A percentile compares a stretch with the other conserved stretches of the same genome.
These are phyloP conservation scores for Tenualosa thibaudeaui DNA, from an alignment of 2,797 vertebrate species.

Conservation along the genomic window DNA sequence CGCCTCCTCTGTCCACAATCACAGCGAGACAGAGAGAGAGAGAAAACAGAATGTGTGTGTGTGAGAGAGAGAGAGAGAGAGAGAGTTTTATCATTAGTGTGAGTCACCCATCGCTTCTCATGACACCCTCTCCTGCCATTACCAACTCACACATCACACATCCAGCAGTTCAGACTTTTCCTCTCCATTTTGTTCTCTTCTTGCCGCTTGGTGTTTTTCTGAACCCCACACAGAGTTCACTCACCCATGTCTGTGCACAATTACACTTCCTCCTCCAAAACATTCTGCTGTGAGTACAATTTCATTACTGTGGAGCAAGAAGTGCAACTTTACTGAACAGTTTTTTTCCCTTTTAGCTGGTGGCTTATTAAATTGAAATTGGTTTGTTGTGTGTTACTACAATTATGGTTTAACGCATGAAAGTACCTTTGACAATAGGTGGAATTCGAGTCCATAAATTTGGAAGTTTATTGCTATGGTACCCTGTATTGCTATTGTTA, in stretches of 20 bases:
- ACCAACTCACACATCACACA: neutral
- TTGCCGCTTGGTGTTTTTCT: neutral
- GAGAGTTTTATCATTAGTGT: constrained; percentile 6
- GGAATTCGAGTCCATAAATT: neutral
- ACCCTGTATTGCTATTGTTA: neutral
- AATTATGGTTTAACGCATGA: neutral
- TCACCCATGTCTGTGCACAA: neutral
- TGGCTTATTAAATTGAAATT: constrained; percentile 13
- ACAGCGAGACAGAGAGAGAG: neutral
- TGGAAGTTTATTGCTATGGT: neutral
- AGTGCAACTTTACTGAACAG: neutral
- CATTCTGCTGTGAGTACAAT: neutral
- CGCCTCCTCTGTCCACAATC: neutral
- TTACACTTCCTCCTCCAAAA: constrained; percentile 20
- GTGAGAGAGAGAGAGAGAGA: neutral
- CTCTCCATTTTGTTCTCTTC: neutral
- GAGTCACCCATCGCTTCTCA: constrained; percentile 5
- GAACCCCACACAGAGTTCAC: neutral
- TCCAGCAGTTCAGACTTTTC: neutral
- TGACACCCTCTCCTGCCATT: constrained; percentile 7
- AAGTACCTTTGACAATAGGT: neutral
- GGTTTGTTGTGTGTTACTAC: neutral
- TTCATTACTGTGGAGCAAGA: neutral
- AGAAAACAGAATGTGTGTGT: neutral
- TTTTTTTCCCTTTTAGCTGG: neutral